These are phyloP conservation scores for Melinopterus prodromus DNA, from an alignment of 2,888 invertebrate species.

Conservation along the genomic window DNA sequence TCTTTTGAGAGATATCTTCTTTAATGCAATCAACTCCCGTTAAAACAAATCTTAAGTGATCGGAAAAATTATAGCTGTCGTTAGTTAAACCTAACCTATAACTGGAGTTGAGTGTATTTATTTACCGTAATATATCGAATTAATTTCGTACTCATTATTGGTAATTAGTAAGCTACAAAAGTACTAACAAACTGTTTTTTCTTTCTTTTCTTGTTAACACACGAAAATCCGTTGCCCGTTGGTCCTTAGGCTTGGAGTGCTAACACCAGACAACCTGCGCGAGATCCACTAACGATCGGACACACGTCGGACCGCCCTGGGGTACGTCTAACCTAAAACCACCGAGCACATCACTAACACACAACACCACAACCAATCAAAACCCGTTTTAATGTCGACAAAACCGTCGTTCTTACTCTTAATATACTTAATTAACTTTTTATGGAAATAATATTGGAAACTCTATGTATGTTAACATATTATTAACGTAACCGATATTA, in stretches of 20 bases:
- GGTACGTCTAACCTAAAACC: slow-evolving; percentile 55
- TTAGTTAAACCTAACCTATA: background rate
- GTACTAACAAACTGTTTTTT: slow-evolving; percentile 61
- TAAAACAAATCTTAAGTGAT: too few relatives aligned
- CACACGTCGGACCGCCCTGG: slow-evolving; percentile 56
- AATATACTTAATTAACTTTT: slow-evolving; percentile 31
- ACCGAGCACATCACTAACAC: slow-evolving; percentile 56
- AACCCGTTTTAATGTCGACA: slow-evolving; percentile 38
- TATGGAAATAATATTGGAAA: slow-evolving; percentile 13
- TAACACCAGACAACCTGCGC: slow-evolving; percentile 63
- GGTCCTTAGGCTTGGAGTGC: slow-evolving; percentile 77
- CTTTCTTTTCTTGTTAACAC: slow-evolving; percentile 61
- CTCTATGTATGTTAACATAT: slow-evolving; percentile 27
- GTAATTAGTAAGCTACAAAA: slow-evolving; percentile 33
- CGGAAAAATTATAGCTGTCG: too few relatives aligned
- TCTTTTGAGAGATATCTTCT: too few relatives aligned
- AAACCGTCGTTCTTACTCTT: slow-evolving; percentile 31
- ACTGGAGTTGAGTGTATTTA: background rate
- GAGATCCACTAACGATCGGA: slow-evolving; percentile 55
- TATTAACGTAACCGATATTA: slow-evolving; percentile 8
- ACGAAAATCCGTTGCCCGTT: slow-evolving; percentile 56
- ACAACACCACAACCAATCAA: slow-evolving; percentile 52
- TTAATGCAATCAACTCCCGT: too few relatives aligned
- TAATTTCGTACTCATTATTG: slow-evolving; percentile 12
- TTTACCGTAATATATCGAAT: background rate